Evolutionary conservation across 37 sponge, comb jelly and placozoan genomes (phyloP).

Genomic region (Oopsacas minuta): DNA sequence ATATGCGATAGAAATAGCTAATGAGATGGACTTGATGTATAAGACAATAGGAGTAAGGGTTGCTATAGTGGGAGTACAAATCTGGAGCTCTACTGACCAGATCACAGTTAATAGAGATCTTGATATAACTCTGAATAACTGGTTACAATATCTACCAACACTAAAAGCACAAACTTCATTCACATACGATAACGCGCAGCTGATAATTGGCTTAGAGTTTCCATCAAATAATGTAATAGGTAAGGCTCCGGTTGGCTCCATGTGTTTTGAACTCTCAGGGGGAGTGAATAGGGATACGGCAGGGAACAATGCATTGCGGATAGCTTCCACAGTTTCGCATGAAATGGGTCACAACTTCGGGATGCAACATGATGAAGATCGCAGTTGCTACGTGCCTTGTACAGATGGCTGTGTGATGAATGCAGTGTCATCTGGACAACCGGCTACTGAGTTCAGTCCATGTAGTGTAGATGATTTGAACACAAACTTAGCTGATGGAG

Average conservation of each 20-base stretch:
- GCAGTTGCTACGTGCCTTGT: constrained; percentile 11
- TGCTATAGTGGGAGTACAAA: background rate
- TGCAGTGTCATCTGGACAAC: background rate
- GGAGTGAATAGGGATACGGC: constrained; percentile 24
- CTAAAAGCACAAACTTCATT: background rate
- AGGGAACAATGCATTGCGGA: background rate
- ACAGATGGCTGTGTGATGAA: constrained; percentile 13
- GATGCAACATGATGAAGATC: constrained; percentile 31
- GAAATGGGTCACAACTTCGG: constrained; percentile 37
- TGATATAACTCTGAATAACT: background rate
- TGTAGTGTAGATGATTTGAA: constrained; percentile 17
- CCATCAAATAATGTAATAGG: constrained; percentile 22
- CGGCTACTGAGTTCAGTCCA: background rate
- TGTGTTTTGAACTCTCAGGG: constrained; percentile 16
- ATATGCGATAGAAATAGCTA: background rate
- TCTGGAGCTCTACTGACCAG: background rate
- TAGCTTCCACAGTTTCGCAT: constrained; percentile 28
- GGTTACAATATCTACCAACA: background rate
- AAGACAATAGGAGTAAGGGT: background rate
- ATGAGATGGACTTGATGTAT: constrained; percentile 1
- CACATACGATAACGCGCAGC: constrained; percentile 19
- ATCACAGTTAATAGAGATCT: background rate
- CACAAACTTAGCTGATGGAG: background rate
- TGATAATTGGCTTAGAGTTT: constrained; percentile 21
- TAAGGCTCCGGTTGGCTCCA: constrained; percentile 22